These are phyloP conservation scores for Hydrotaea cyrtoneurina DNA, from an alignment of 2,888 invertebrate genomes.

Conservation along the genomic window DNA sequence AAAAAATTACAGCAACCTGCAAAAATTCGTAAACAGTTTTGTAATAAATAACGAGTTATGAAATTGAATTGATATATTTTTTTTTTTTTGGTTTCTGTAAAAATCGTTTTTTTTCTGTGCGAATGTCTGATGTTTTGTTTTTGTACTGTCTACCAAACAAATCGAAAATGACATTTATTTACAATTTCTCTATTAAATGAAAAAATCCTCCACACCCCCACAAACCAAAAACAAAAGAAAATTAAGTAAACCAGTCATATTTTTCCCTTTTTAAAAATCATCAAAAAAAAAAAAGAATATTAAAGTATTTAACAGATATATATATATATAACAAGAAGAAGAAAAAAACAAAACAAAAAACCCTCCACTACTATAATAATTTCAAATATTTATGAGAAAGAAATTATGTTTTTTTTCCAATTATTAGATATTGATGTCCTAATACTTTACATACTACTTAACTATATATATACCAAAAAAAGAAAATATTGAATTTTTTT, in stretches of 20 bases:
- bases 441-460: not conserved
- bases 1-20: not conserved
- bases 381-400: constrained; percentile 45
- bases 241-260: not conserved
- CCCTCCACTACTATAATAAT: constrained; percentile 51
- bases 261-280: not conserved
- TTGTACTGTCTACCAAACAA: not conserved
- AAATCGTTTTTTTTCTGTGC: constrained; percentile 5
- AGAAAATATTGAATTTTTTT: constrained; percentile 50
- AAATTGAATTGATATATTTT: constrained; percentile 21
- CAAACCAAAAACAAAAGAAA: not conserved
- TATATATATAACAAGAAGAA: constrained; percentile 38
- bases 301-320: constrained; percentile 57
- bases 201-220: not conserved
- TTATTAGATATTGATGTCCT: constrained; percentile 34
- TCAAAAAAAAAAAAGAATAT: too few relatives aligned
- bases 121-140: constrained; percentile 12
- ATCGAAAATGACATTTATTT: not conserved
- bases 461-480: not conserved
- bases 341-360: constrained; percentile 51
- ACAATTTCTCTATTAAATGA: constrained; percentile 5
- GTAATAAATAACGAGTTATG: constrained; percentile 18
- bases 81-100: constrained; percentile 22
- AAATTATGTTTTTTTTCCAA: constrained; percentile 33
- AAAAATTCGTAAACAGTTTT: constrained; percentile 23